phyloP scores from a whole-genome alignment of 2,797 vertebrate species.

The Tachyglossus aculeatus region DNA sequence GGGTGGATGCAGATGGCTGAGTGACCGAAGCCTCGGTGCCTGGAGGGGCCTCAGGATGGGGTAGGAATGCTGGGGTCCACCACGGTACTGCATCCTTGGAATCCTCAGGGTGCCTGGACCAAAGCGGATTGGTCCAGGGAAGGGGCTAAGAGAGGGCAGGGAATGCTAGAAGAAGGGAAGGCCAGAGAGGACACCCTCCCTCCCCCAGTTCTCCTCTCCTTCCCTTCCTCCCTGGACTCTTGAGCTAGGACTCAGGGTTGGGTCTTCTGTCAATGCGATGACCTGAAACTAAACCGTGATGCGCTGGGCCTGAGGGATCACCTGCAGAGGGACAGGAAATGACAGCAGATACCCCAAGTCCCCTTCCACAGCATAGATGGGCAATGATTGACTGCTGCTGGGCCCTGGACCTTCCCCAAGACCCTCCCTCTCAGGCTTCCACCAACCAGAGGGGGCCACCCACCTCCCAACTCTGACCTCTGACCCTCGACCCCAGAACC shows the following conservation, averaged over 20 bases:
- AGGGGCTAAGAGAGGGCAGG: neutral
- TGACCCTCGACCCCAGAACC: slow-evolving; percentile 33
- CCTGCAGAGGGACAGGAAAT: neutral
- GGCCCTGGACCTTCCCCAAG: no score
- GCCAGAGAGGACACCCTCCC: neutral
- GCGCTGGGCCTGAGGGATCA: no score
- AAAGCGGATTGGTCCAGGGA: neutral
- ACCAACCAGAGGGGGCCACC: neutral
- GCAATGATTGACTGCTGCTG: no score
- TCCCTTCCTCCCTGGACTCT: no score
- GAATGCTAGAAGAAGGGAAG: neutral
- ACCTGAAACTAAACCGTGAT: no score
- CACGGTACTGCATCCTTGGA: neutral
- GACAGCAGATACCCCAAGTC: neutral
- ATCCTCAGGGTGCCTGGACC: neutral
- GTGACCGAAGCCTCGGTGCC: no score
- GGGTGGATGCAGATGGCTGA: no score
- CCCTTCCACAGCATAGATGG: neutral
- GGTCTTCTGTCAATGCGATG: no score
- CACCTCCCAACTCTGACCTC: neutral
- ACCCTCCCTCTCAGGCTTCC: neutral
- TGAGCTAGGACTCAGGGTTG: no score
- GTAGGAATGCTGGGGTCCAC: no score
- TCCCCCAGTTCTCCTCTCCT: no score
- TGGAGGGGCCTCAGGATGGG: neutral